Evolutionary conservation across 2,888 invertebrate genomes (phyloP).

Genomic region (Ganaspis brasiliensis): DNA sequence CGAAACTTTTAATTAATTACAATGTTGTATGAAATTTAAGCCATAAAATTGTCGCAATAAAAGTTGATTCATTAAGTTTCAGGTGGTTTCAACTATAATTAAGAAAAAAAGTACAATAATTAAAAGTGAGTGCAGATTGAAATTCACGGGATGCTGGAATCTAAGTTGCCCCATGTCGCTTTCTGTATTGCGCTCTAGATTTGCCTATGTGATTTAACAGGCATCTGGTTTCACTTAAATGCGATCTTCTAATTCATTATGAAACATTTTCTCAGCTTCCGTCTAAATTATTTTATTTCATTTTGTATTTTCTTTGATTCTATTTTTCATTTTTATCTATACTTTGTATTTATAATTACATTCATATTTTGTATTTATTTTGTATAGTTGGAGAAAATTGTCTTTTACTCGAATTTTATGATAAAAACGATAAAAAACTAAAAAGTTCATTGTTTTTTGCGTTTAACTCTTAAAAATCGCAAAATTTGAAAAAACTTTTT

Average conservation of each 20-base stretch:
- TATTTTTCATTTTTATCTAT: too few species aligned
- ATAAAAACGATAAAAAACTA: too few species aligned
- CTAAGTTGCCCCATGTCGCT: constrained; percentile 26
- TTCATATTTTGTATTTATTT: too few species aligned
- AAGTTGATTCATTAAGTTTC: constrained; percentile 17
- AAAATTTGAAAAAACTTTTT: too few species aligned
- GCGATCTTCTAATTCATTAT: neutral
- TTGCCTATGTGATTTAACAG: constrained; percentile 22
- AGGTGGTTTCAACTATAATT: neutral
- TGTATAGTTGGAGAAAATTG: too few species aligned
- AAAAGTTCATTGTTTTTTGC: too few species aligned
- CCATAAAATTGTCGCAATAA: constrained; percentile 3
- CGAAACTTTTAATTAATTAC: neutral
- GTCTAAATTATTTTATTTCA: too few species aligned
- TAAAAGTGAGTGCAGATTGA: neutral
- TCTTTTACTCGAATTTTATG: too few species aligned
- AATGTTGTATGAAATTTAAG: neutral
- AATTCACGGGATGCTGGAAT: constrained; percentile 9
- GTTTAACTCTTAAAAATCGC: too few species aligned
- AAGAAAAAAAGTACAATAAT: neutral
- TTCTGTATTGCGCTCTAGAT: constrained; percentile 1
- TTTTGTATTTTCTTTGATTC: too few species aligned
- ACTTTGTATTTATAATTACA: too few species aligned
- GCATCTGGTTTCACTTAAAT: constrained; percentile 24
- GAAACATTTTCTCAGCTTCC: neutral